Evolutionary conservation across 1,140 invertebrate species (phyloP), one percentile per base, ranked within the genome.

Genomic region (Nylanderia fulva): DNA sequence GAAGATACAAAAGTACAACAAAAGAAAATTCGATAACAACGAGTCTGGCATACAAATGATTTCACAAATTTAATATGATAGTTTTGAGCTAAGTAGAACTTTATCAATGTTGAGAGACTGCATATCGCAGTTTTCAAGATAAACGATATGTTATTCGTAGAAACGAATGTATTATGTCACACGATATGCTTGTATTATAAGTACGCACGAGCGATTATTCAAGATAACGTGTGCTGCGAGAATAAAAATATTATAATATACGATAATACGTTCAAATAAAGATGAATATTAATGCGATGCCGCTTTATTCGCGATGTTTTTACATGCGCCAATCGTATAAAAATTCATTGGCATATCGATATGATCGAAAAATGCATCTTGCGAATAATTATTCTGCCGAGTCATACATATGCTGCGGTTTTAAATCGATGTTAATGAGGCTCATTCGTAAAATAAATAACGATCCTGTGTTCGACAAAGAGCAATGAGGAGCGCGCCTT

Each of bases 401-500:
- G 13, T 84, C 48, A 39, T 76, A 79, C 56, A 83, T 56, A 52
- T n/a, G 45, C 39, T 9, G 80, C 27, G 52, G 15, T 68, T 85
- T 79, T 88, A 74, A 87, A 48, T 48, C 72, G 1, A 15, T 36
- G 71, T 66, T 86, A 87, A 85, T 68, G 82, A 85, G 66, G 45
- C 27, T 48, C 42, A 71, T 85, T 66, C 60, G 52, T 54, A 75
- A 88, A 87, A 85, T 85, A 88, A 88, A 52, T 88, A 88, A 88
- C 85, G 87, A 88, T 60, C 64, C 80, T 36, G 45, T 36, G 45
- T 68, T 24, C 66, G 27, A 54, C n/a, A 24, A 21, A 61, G 36
- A 42, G 66, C 66, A 69, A 83, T 33, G 39, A 61, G 77, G 66
- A 63, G 42, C 64, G 39, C 74, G 8, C 27, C 56, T 88, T 85